Base-by-base conservation (phyloP, 1,140 invertebrate species). In the Calliphora vicina region DNA sequence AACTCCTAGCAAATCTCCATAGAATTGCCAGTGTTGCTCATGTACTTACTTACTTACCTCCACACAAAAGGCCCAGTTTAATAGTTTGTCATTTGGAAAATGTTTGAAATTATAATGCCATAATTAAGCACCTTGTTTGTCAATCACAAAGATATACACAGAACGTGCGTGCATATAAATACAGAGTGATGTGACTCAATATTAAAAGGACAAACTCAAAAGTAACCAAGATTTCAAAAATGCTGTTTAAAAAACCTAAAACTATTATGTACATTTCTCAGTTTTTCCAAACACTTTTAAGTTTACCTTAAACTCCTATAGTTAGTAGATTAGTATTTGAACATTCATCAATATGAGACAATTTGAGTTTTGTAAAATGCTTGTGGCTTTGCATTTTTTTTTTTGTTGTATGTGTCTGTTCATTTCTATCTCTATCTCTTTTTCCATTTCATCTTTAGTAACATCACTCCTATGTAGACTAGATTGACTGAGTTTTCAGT, bases 101-200 rank as follows among this genome's bases (percentile, higher is more conserved):
- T 67, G 61, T 67, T 67, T 20, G 61, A 67, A 67, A 67, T 67
- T 67, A 67, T 67, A 67, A 67, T 67, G 61, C 61, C 20, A 67
- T 67, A 67, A 67, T 67, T 67, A 67, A 67, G 61, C 61, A 67
- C 20, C 61, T 67, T 67, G 61, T 67, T 67, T 67, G 61, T 67
- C 61, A 67, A 67, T 67, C 61, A 67, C 3, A 17, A 50, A 67
- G 61, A 23, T 67, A n/a, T 2, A 67, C 17, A 23, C 9, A 23
- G n/a, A 23, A 23, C n/a, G n/a, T 25, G 12, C n/a, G 25, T 0
- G 25, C 10, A 10, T 9, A 67, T 23, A 67, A 10, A 67, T 23
- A 67, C 3, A 67, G 0, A 4, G n/a, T 23, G n/a, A 67, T n/a
- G n/a, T n/a, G n/a, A 17, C 12, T 50, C 3, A 1, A 61, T 15